phyloP scores from a whole-genome alignment of 2,113 vertebrate species.

The Heliornis fulica region DNA sequence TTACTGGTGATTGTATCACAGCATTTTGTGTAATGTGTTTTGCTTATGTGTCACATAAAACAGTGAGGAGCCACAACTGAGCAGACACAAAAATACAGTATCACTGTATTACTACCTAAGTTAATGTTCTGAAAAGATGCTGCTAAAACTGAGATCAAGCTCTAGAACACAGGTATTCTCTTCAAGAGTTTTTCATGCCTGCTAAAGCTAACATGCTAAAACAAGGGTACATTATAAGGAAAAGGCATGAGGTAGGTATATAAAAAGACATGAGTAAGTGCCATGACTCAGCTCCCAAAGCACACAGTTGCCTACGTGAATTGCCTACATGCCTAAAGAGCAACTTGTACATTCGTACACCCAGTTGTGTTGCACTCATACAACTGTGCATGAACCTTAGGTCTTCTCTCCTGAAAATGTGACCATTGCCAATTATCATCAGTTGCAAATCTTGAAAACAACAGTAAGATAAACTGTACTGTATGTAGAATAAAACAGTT shows the following conservation, averaged over 20 bases:
- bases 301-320: conserved; percentile 9
- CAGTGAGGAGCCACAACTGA: not conserved
- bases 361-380: not conserved
- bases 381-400: not conserved
- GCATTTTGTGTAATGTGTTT: not conserved
- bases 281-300: conserved; percentile 39
- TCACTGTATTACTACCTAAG: not conserved
- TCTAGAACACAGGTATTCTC: not conserved
- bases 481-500: not conserved
- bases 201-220: not conserved
- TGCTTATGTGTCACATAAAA: not conserved
- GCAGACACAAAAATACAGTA: not conserved
- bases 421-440: not conserved
- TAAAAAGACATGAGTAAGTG: conserved; percentile 48
- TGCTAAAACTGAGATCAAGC: not conserved
- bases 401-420: not conserved
- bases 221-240: not conserved
- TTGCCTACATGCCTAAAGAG: conserved; percentile 4
- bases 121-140: not conserved
- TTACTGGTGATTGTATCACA: not conserved
- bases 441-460: not conserved
- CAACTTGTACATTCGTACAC: not conserved
- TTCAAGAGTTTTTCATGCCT: not conserved
- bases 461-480: not conserved
- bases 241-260: conserved; percentile 2